Base-by-base conservation (phyloP, 2,888 invertebrate species). In the Craniophora ligustri region DNA sequence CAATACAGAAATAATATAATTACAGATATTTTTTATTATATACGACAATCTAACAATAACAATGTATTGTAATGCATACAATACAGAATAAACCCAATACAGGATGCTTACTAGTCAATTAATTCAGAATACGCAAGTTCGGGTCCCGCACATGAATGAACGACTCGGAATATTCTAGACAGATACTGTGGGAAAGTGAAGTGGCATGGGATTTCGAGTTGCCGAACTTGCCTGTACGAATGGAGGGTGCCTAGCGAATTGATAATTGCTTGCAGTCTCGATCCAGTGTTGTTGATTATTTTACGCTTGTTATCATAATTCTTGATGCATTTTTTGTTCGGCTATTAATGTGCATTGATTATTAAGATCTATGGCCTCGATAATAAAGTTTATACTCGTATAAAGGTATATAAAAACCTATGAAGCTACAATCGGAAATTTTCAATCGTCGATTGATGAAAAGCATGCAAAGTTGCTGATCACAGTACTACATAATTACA, bases 251-350 rank as follows among this genome's bases (percentile, higher is more conserved):
- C 26, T 36, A 54, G 35, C 26, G 47, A 62, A 56, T 56, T 28
- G 63, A 64, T 62, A 67, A 55, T 64, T 49, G 63, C 61, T 67
- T 23, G 47, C 55, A 16, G 28, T 26, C 34, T 30, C 40, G 31
- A 60, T 42, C 34, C n/a, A 62, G 48, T 42, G 31, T 19, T 44
- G 45, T 62, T 67, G 48, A 64, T 64, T 67, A 64, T 49, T 21
- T 21, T 10, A n/a, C n/a, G n/a, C n/a, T 63, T 45, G 53, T 42
- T 13, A 47, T 34, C 34, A 21, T 6, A 23, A 10, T 23, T 23
- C 10, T 2, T 2, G 10, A 10, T 23, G 23, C 10, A 8, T 23
- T 3, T 23, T 10, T 6, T 10, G 8, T 11, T 23, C 2, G 28
- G 34, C 23, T 30, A 21, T 32, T 44, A 4, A 0, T 7, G 16